phyloP scores from a whole-genome alignment of 2,797 vertebrate genomes.

The Spondyliosoma cantharus region DNA sequence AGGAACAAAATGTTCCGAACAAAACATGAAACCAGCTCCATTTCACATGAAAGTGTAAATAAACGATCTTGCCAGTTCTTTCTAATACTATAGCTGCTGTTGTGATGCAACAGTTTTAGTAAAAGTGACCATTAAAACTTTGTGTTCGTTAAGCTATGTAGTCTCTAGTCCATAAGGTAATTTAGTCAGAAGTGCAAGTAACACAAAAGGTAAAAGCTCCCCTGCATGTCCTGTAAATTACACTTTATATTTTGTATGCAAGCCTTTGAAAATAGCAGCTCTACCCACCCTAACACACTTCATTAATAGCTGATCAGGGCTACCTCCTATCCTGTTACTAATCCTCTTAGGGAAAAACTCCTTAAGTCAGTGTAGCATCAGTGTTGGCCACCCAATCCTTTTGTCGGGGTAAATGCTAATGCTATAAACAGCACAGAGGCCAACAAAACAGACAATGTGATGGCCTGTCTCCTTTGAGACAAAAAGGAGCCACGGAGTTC shows the following conservation, averaged over 20 bases:
- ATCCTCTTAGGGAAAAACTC: slow-evolving; percentile 78
- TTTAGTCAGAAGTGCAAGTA: slow-evolving; percentile 70
- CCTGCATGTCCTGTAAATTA: slow-evolving; percentile 52
- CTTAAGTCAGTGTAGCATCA: slow-evolving; percentile 69
- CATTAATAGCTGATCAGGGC: slow-evolving; percentile 81
- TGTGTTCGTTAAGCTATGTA: slow-evolving; percentile 7
- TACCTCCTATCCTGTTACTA: slow-evolving; percentile 78
- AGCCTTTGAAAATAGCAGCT: slow-evolving; percentile 69
- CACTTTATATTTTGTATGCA: slow-evolving; percentile 67
- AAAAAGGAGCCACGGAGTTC: slow-evolving; percentile 50
- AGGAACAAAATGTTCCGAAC: slow-evolving; percentile 49
- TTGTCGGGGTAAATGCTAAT: slow-evolving; percentile 65
- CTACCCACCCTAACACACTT: slow-evolving; percentile 70
- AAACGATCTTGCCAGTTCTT: not conserved
- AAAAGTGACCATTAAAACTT: slow-evolving; percentile 19
- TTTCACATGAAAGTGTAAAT: slow-evolving; percentile 2
- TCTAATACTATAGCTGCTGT: slow-evolving; percentile 1
- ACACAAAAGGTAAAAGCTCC: slow-evolving; percentile 56
- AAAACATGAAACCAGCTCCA: slow-evolving; percentile 15
- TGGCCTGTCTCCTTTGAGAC: slow-evolving; percentile 27
- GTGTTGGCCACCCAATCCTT: slow-evolving; percentile 66
- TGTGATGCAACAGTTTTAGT: not conserved
- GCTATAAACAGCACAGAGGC: slow-evolving; percentile 48
- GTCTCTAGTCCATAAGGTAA: not conserved
- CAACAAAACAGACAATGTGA: slow-evolving; percentile 50